A percentile compares a stretch with the other conserved stretches of the same genome.
Conservation (phyloP, 37 sponge, comb jelly and placozoan species). For the Chondrosia reniformis region DNA sequence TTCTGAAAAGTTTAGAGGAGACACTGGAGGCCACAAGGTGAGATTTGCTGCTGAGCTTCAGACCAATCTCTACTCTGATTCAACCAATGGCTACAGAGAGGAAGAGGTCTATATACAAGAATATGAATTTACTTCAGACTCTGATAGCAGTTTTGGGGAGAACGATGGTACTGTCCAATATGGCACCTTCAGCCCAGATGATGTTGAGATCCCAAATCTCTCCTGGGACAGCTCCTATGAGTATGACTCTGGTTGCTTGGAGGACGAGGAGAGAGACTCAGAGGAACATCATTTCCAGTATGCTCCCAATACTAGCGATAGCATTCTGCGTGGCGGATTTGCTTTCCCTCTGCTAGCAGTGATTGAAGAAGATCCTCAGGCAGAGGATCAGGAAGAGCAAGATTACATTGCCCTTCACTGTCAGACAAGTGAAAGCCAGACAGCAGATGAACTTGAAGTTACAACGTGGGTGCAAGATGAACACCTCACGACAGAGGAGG, state of each 20-base stretch:
- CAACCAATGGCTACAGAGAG: background rate
- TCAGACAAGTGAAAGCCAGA: background rate
- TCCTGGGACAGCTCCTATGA: background rate
- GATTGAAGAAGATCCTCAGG: background rate
- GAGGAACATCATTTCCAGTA: background rate
- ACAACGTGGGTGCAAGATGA: too few relatives aligned
- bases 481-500: too few relatives aligned
- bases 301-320: background rate
- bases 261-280: background rate
- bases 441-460: background rate
- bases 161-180: background rate
- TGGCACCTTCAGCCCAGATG: background rate
- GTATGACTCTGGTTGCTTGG: background rate
- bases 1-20: background rate
- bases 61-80: too few relatives aligned
- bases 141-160: background rate
- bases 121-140: background rate
- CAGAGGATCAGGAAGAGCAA: background rate
- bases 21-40: background rate
- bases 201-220: background rate
- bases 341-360: background rate
- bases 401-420: background rate
- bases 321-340: background rate
- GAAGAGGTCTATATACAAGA: too few relatives aligned
- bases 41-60: too few relatives aligned